Conservation (phyloP, 2,797 vertebrate species). For the Paramormyrops hopkinsi region DNA sequence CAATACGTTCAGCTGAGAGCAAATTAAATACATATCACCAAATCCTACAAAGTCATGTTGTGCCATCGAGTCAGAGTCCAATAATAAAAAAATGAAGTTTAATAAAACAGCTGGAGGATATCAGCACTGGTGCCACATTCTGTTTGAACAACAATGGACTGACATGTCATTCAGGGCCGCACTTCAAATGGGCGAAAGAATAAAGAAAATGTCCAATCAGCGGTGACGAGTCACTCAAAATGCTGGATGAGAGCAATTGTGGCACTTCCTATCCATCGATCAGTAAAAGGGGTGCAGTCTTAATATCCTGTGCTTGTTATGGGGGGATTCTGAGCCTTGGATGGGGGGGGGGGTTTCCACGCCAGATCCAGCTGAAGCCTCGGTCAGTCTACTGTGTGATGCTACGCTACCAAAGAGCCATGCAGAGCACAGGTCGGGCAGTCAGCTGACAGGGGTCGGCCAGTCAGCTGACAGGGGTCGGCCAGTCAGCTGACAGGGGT, state of each 20-base stretch:
- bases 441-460: not conserved
- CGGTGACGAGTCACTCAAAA: not conserved
- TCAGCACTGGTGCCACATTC: not conserved
- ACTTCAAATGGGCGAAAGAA: not conserved
- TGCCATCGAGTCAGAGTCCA: not conserved
- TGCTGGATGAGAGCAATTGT: not conserved
- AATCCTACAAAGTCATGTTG: not conserved
- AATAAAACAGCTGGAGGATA: not conserved
- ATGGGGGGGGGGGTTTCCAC: not conserved
- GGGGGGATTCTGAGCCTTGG: not conserved
- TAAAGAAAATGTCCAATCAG: not conserved
- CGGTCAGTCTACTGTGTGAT: not conserved
- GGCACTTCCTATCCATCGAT: not conserved
- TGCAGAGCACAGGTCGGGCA: not conserved
- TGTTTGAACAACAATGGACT: not conserved
- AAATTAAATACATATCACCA: not conserved
- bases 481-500: not conserved
- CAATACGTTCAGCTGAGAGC: not conserved
- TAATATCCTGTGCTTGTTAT: not conserved
- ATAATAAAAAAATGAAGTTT: not conserved
- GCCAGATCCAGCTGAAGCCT: not conserved
- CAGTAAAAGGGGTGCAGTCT: not conserved
- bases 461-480: not conserved
- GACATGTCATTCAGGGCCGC: not conserved
- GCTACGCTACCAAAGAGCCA: not conserved